Base-by-base conservation (phyloP, 2,888 invertebrate species). In the Apotomis turbidana region DNA sequence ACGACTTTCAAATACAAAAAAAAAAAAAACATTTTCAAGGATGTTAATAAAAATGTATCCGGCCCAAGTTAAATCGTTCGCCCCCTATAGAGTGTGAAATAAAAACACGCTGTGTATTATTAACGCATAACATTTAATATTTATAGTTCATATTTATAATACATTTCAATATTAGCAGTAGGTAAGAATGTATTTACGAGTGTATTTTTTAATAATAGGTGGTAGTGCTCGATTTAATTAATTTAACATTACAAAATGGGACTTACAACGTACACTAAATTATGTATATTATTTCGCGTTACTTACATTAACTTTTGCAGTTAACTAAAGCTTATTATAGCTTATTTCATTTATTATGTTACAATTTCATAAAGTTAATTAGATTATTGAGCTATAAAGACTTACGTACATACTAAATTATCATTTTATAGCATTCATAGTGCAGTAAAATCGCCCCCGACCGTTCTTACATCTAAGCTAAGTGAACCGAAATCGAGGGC, bases 101-200 rank as follows among this genome's bases (percentile, higher is more conserved):
- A 78, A 74, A 92, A 91, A 91, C 86, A 71, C 84, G 71, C 27
- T 46, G 61, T 86, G 85, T 95, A 95, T 95, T 94, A 94, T 95
- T 95, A 95, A 95, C 95, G 95, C 95, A 94, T 95, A 95, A 95
- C 95, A 95, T 95, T 94, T 94, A 94, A 93, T 94, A 93, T 93
- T 94, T 93, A 94, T 94, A 94, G 90, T 93, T 93, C 89, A 93
- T 93, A 90, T 93, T 91, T 94, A 94, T 94, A 91, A 89, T 94
- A 94, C 93, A 93, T 91, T 93, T 90, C 90, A 93, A 90, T 94
- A 90, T 91, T 93, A 94, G 93, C 93, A 84, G 85, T 92, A 89
- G 93, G 93, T 93, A 92, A 84, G 85, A 91, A 89, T 93, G 93
- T 93, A 92, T 87, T 90, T 87, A 91, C 92, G 90, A 90, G 92